Conservation (phyloP, 2,797 vertebrate species). For the Phoxinus dragarum region DNA sequence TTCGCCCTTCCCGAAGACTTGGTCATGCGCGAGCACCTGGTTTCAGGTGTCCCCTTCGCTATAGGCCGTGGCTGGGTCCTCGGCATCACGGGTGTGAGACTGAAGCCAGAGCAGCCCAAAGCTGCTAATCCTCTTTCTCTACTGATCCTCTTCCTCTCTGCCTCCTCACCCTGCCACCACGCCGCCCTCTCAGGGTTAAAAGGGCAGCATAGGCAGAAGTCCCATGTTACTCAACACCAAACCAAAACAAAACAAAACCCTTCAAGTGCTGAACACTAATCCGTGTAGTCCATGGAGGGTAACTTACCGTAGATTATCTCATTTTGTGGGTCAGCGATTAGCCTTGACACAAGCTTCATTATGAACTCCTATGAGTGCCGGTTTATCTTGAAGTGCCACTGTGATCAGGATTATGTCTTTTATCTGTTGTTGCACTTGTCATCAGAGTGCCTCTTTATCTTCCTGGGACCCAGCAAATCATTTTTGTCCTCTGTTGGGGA, state of each 20-base stretch:
- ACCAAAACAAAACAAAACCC: constrained; percentile 53
- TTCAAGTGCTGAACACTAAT: constrained; percentile 45
- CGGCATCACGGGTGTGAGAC: constrained; percentile 53
- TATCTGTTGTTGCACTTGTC: constrained; percentile 32
- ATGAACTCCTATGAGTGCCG: constrained; percentile 30
- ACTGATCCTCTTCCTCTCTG: constrained; percentile 61
- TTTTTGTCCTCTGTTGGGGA: constrained; percentile 30
- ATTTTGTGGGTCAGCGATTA: constrained; percentile 43
- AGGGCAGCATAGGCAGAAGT: constrained; percentile 47
- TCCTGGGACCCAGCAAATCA: constrained; percentile 17
- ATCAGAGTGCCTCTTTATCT: constrained; percentile 28
- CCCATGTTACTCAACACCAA: constrained; percentile 46
- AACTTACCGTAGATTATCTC: constrained; percentile 50
- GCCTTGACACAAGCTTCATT: constrained; percentile 41
- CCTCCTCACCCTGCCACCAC: constrained; percentile 39
- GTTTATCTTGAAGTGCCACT: constrained; percentile 43
- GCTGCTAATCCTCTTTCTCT: constrained; percentile 73
- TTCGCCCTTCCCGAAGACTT: constrained; percentile 64
- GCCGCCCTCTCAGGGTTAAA: constrained; percentile 38
- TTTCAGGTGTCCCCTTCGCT: constrained; percentile 60
- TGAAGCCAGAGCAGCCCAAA: constrained; percentile 66
- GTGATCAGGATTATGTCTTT: constrained; percentile 36
- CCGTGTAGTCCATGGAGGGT: constrained; percentile 36
- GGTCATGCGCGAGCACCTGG: constrained; percentile 41
- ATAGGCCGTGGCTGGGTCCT: constrained; percentile 24